These are phyloP conservation scores for Intellagama lesueurii DNA, from an alignment of 2,797 vertebrate species.

Conservation along the genomic window DNA sequence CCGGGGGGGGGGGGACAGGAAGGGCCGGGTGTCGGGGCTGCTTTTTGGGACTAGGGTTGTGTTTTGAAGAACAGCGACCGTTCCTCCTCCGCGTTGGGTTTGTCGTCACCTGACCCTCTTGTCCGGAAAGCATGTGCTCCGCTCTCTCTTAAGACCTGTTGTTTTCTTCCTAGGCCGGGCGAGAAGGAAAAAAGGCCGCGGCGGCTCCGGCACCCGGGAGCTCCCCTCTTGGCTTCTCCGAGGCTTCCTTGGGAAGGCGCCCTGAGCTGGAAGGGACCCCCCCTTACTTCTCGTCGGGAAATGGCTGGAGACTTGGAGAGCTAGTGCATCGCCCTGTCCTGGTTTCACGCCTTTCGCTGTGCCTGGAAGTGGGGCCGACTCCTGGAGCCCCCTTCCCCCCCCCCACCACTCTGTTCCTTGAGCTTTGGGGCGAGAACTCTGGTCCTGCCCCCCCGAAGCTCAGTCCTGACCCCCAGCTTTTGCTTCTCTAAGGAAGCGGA, in stretches of 20 bases:
- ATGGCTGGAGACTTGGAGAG: not conserved
- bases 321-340: not conserved
- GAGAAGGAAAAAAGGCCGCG: not conserved
- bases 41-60: too few relatives aligned
- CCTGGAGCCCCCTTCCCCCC: accelerated
- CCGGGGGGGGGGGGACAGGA: too few relatives aligned
- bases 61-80: too few relatives aligned
- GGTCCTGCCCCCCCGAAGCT: accelerated
- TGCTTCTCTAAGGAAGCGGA: too few relatives aligned
- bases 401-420: too few relatives aligned
- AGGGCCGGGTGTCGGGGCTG: accelerated
- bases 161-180: not conserved
- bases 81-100: too few relatives aligned
- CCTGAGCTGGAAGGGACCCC: accelerated
- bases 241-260: not conserved
- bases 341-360: accelerated
- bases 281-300: accelerated
- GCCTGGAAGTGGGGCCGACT: accelerated
- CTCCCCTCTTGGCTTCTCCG: accelerated
- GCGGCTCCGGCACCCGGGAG: not conserved
- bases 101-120: not conserved
- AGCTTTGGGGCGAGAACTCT: accelerated
- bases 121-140: not conserved
- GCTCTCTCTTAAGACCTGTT: not conserved
- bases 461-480: accelerated